Evolutionary conservation across 1,140 invertebrate genomes (phyloP).

Genomic region (Pissodes strobi): DNA sequence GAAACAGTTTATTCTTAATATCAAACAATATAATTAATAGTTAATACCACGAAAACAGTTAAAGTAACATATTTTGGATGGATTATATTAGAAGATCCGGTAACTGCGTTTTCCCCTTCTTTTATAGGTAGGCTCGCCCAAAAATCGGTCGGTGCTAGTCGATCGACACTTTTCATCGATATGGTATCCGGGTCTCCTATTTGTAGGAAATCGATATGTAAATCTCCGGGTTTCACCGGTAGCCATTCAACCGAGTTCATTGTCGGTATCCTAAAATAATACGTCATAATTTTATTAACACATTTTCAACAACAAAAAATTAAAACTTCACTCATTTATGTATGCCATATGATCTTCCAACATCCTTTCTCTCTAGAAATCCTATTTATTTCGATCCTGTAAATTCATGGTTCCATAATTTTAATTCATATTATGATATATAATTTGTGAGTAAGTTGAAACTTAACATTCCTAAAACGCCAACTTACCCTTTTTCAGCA

Average conservation of each 20-base stretch:
- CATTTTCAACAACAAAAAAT: background rate
- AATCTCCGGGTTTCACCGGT: slow-evolving; percentile 12
- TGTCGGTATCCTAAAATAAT: slow-evolving; percentile 27
- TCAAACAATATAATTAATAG: background rate
- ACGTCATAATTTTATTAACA: background rate
- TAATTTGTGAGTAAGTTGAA: too few relatives aligned
- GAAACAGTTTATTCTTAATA: background rate
- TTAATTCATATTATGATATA: background rate
- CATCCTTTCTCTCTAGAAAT: background rate
- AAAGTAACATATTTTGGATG: background rate
- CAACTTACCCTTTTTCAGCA: slow-evolving; percentile 33
- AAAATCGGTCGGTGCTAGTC: slow-evolving; percentile 27
- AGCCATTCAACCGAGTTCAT: slow-evolving; percentile 26
- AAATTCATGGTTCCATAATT: background rate
- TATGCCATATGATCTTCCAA: background rate
- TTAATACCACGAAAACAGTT: background rate
- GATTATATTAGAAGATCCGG: background rate
- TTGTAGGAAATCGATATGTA: slow-evolving; percentile 19
- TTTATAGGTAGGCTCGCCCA: slow-evolving; percentile 35
- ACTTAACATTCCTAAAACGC: too few relatives aligned
- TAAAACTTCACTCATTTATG: too few relatives aligned
- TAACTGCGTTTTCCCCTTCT: slow-evolving; percentile 18
- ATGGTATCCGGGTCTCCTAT: slow-evolving; percentile 18
- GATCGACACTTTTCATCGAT: slow-evolving; percentile 20
- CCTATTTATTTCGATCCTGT: background rate